Conservation (phyloP, 2,888 invertebrate species). For the Brachyptera risi region DNA sequence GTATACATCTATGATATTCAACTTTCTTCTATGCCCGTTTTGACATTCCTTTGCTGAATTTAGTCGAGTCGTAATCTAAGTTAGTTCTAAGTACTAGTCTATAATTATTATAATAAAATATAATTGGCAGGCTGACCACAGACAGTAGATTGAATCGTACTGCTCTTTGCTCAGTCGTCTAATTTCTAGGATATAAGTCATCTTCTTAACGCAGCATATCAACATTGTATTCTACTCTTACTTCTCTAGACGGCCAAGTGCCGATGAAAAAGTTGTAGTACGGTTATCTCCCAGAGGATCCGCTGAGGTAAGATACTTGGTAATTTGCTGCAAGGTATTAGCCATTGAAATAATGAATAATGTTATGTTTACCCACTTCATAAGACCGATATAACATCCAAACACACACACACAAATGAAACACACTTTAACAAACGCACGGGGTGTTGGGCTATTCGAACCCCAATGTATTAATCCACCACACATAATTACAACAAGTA, state of each 20-base stretch:
- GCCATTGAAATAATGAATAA: slow-evolving; percentile 33
- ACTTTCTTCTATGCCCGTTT: slow-evolving; percentile 31
- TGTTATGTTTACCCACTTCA: slow-evolving; percentile 29
- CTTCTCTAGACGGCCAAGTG: slow-evolving; percentile 37
- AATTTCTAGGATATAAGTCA: slow-evolving; percentile 28
- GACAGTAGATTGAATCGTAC: background rate
- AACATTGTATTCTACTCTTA: slow-evolving; percentile 35
- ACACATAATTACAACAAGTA: background rate
- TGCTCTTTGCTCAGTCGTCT: slow-evolving; percentile 20
- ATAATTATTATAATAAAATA: slow-evolving; percentile 22
- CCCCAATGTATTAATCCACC: background rate
- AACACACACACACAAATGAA: slow-evolving; percentile 20
- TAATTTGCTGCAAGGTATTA: slow-evolving; percentile 34
- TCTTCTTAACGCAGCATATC: slow-evolving; percentile 33
- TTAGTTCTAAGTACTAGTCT: slow-evolving; percentile 4
- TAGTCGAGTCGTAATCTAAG: slow-evolving; percentile 9
- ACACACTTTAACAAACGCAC: slow-evolving; percentile 11
- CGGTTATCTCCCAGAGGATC: slow-evolving; percentile 32
- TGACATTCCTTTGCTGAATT: slow-evolving; percentile 41
- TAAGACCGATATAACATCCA: slow-evolving; percentile 18
- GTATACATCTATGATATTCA: slow-evolving; percentile 21
- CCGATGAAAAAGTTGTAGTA: slow-evolving; percentile 36
- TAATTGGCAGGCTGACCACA: slow-evolving; percentile 17
- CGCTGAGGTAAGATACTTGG: slow-evolving; percentile 34
- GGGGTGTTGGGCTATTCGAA: slow-evolving; percentile 16